Evolutionary conservation across 2,888 invertebrate species (phyloP).

Genomic region (Drosophila trichaetosa): DNA sequence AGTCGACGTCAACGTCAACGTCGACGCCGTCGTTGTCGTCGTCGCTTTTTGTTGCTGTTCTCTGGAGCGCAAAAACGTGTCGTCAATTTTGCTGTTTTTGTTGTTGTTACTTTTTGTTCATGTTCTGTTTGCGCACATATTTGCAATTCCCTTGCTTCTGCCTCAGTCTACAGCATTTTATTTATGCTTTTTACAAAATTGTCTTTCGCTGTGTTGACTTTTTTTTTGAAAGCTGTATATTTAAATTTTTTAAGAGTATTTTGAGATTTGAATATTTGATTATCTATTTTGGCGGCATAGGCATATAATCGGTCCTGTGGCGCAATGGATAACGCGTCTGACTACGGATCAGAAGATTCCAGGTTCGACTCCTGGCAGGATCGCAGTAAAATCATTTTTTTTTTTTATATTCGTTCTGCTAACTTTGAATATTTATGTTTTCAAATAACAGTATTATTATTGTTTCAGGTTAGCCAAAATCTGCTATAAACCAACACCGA

Average conservation of each 20-base stretch:
- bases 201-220: not conserved
- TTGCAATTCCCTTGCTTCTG: constrained; percentile 26
- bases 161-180: constrained; percentile 11
- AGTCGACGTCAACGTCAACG: constrained; percentile 2
- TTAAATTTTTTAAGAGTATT: not conserved
- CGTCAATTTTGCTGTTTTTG: constrained; percentile 45
- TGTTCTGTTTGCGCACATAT: constrained; percentile 38
- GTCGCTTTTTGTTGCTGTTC: constrained; percentile 26
- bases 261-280: not conserved
- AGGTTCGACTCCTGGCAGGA: constrained; percentile 86
- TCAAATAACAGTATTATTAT: not conserved
- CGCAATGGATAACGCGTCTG: constrained; percentile 86
- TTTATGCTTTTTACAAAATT: constrained; percentile 15
- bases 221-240: not conserved
- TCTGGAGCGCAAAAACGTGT: constrained; percentile 75
- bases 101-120: constrained; percentile 21
- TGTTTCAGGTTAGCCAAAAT: not conserved
- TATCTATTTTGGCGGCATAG: not conserved
- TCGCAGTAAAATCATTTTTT: constrained; percentile 57
- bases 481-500: not conserved
- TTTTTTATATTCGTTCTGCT: not conserved
- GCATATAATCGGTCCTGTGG: constrained; percentile 82
- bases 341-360: constrained; percentile 86
- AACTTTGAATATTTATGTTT: not conserved
- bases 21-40: constrained; percentile 10